A percentile compares a stretch with the other conserved stretches of the same genome.
These are phyloP conservation scores for Paramisgurnus dabryanus DNA, from an alignment of 2,113 vertebrate genomes.

Conservation along the genomic window DNA sequence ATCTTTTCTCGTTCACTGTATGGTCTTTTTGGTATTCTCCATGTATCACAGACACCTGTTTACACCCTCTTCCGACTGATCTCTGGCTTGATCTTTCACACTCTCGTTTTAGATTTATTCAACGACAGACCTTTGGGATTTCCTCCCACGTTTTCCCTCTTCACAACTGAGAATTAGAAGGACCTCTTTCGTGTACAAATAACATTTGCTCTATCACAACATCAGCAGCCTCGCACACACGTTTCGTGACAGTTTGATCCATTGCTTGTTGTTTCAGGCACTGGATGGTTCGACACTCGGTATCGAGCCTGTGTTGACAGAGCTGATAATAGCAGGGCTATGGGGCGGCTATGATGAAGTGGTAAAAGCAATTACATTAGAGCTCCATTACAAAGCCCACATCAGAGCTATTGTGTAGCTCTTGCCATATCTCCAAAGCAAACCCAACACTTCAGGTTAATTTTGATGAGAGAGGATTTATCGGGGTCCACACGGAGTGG, in stretches of 20 bases:
- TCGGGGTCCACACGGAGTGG: background rate
- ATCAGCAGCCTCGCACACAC: background rate
- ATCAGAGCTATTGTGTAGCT: conserved; percentile 32
- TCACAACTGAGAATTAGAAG: conserved; percentile 8
- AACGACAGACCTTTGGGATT: conserved; percentile 47
- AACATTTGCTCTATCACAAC: conserved; percentile 20
- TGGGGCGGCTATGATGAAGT: conserved; percentile 38
- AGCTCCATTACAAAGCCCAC: conserved; percentile 36
- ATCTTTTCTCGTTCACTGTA: background rate
- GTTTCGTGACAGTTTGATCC: conserved; percentile 37
- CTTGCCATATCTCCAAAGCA: conserved; percentile 34
- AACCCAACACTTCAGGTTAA: background rate
- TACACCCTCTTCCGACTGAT: conserved; percentile 48
- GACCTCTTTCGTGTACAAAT: conserved; percentile 29
- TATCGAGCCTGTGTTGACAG: conserved; percentile 26
- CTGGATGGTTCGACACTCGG: conserved; percentile 7
- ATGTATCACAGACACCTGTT: conserved; percentile 28
- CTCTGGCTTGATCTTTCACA: background rate
- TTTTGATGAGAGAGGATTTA: conserved; percentile 48
- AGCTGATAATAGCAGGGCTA: conserved; percentile 33
- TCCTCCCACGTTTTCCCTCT: conserved; percentile 7
- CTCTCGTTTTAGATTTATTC: conserved; percentile 19
- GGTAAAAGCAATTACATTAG: conserved; percentile 46
- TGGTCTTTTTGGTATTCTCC: background rate
- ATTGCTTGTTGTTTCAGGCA: conserved; percentile 26